phyloP scores from a whole-genome alignment of 2,888 invertebrate species.

The Hybos culiciformis region DNA sequence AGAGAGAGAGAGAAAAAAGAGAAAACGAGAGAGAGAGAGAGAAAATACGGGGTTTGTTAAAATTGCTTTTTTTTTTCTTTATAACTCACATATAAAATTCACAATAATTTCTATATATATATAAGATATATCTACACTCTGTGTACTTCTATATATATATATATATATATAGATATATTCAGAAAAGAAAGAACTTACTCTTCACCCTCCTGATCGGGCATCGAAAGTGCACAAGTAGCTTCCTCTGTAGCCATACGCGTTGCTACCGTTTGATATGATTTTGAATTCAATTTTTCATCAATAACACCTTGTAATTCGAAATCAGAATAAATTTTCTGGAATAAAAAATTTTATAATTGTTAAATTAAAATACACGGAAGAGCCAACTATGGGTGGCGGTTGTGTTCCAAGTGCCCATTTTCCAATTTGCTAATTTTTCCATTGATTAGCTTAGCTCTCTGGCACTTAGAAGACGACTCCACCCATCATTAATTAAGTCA shows the following conservation, averaged over 20 bases:
- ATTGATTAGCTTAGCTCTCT: background rate
- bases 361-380: background rate
- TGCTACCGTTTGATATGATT: slow-evolving; percentile 84
- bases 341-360: background rate
- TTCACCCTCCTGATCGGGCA: slow-evolving; percentile 63
- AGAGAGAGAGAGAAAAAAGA: background rate
- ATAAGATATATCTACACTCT: background rate
- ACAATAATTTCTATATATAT: background rate
- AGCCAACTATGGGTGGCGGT: background rate
- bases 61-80: background rate
- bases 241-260: slow-evolving; percentile 95
- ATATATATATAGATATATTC: slow-evolving; percentile 1
- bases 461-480: background rate
- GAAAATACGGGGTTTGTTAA: background rate
- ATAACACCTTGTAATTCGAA: slow-evolving; percentile 98
- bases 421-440: background rate
- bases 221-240: slow-evolving; percentile 77
- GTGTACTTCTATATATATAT: background rate
- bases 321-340: slow-evolving; percentile 94
- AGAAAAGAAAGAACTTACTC: slow-evolving; percentile 27
- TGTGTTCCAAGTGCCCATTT: background rate
- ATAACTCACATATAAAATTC: background rate
- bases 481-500: background rate
- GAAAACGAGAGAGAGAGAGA: background rate
- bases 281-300: slow-evolving; percentile 92